phyloP scores from a whole-genome alignment of 1,140 invertebrate species.

The Pararge aegeria region DNA sequence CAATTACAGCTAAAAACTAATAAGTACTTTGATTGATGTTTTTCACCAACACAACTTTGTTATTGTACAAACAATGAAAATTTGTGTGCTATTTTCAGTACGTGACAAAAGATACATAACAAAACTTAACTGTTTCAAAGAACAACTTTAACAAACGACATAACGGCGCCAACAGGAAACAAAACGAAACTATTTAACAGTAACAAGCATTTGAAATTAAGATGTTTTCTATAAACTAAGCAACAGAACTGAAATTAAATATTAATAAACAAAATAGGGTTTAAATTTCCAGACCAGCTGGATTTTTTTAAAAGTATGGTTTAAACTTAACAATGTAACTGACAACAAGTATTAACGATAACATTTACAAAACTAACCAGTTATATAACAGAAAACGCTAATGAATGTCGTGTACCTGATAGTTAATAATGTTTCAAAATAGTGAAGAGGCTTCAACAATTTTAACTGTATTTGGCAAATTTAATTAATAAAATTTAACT shows the following conservation, averaged over 20 bases:
- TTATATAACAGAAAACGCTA: too few species aligned
- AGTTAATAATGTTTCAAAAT: too few species aligned
- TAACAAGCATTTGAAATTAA: slow-evolving; percentile 5
- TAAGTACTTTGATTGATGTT: too few species aligned
- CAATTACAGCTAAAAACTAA: neutral
- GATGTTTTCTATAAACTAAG: neutral
- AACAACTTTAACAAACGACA: slow-evolving; percentile 25
- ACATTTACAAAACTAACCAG: neutral
- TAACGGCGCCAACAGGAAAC: slow-evolving; percentile 8
- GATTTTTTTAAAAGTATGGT: neutral
- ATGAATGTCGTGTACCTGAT: too few species aligned
- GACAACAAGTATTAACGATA: neutral
- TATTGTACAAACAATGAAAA: neutral
- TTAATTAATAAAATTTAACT: neutral
- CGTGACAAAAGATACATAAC: neutral
- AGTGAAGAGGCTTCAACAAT: neutral
- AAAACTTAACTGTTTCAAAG: slow-evolving; percentile 28
- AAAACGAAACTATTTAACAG: slow-evolving; percentile 13
- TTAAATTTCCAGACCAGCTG: slow-evolving; percentile 33
- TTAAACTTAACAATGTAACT: neutral
- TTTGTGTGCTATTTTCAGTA: neutral
- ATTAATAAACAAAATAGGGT: slow-evolving; percentile 29
- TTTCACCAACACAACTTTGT: too few species aligned
- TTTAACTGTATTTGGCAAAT: neutral
- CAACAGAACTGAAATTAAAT: slow-evolving; percentile 50